Conservation (phyloP, 2,888 invertebrate species). For the Tribolium freemani region DNA sequence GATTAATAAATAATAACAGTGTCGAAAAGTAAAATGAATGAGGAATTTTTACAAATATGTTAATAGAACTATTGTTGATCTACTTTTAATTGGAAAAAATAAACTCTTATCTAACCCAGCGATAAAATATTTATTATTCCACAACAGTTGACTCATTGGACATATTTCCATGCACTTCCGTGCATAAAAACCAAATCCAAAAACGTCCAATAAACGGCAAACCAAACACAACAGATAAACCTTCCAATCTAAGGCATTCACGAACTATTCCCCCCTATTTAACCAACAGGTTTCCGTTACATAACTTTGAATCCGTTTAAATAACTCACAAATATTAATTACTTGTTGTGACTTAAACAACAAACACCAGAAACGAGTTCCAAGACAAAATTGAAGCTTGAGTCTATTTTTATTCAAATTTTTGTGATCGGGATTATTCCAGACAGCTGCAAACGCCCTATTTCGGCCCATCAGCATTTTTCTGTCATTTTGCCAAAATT, state of each 20-base stretch:
- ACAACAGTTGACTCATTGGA: not conserved
- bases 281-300: not conserved
- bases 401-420: not conserved
- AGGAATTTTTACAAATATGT: not conserved
- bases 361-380: not conserved
- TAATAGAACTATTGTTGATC: not conserved
- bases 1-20: no score
- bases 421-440: not conserved
- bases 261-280: not conserved
- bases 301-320: not conserved
- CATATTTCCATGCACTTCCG: not conserved
- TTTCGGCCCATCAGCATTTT: not conserved
- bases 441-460: not conserved
- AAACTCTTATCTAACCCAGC: not conserved
- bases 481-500: slow-evolving; percentile 1
- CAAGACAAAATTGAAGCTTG: not conserved
- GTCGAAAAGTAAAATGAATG: not conserved
- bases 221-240: not conserved
- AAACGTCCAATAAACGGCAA: not conserved
- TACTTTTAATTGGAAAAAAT: not conserved
- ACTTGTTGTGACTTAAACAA: not conserved
- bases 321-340: not conserved
- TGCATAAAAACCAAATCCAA: not conserved
- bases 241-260: not conserved
- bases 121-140: not conserved